These are phyloP conservation scores for Ochropacha duplaris DNA, from an alignment of 2,888 invertebrate genomes.

Conservation along the genomic window DNA sequence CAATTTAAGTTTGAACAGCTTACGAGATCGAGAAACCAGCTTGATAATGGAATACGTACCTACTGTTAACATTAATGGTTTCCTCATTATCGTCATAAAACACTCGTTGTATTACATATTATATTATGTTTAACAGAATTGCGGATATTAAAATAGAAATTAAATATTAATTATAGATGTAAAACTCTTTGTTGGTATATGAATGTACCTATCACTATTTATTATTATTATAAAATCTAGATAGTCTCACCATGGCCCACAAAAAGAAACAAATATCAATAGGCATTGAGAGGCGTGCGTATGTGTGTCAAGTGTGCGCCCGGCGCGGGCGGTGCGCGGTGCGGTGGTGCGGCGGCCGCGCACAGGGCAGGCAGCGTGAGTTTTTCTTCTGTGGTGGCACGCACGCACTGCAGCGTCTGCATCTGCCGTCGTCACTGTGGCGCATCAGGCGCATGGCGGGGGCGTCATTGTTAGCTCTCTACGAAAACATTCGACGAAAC, in stretches of 20 bases:
- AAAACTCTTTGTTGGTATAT: neutral
- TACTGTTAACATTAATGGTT: neutral
- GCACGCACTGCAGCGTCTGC: slow-evolving; percentile 23
- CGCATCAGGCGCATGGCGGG: no score
- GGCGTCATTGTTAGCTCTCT: slow-evolving; percentile 58
- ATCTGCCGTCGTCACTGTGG: slow-evolving; percentile 37
- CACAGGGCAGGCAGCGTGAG: no score
- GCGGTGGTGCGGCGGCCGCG: no score
- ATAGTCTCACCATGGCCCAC: slow-evolving; percentile 41
- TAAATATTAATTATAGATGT: neutral
- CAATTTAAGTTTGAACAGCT: slow-evolving; percentile 18
- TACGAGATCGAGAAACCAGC: slow-evolving; percentile 1
- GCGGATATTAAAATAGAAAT: neutral
- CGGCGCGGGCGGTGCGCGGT: no score
- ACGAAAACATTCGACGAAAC: slow-evolving; percentile 62
- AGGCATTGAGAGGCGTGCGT: slow-evolving; percentile 66
- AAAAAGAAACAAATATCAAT: slow-evolving; percentile 54
- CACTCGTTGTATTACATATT: neutral
- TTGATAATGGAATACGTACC: neutral
- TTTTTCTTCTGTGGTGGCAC: no score
- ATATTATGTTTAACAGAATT: neutral
- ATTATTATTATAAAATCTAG: slow-evolving; percentile 11
- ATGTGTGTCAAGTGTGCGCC: slow-evolving; percentile 75
- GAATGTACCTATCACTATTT: no score
- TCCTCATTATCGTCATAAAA: neutral